A percentile compares a stretch with the other conserved stretches of the same genome.
phyloP scores from a whole-genome alignment of 2,113 vertebrate species.

The Plestiodon gilberti region DNA sequence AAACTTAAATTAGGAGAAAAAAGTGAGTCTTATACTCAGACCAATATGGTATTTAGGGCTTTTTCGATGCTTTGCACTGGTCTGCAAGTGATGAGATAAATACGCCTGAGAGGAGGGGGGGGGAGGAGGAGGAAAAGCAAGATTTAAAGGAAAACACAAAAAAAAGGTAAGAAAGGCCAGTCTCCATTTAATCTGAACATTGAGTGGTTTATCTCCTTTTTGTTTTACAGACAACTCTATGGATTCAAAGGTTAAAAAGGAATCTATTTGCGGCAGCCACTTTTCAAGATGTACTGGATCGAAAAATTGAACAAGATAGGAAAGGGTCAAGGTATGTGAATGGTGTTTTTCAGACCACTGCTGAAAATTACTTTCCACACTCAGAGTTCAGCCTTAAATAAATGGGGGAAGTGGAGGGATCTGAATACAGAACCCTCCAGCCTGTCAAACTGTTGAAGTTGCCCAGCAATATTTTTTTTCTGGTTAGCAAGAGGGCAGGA shows the following conservation, averaged over 20 bases:
- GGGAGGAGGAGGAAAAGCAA: not conserved
- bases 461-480: not conserved
- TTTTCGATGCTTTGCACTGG: not conserved
- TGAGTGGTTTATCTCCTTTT: conserved; percentile 5
- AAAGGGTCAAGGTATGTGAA: not conserved
- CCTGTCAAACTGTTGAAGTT: not conserved
- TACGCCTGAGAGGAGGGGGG: not conserved
- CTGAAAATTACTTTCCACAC: not conserved
- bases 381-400: not conserved
- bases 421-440: not conserved
- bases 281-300: conserved; percentile 5
- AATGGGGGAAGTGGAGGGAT: not conserved
- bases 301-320: not conserved
- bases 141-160: not conserved
- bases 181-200: conserved; percentile 6
- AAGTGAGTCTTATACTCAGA: too few relatives aligned
- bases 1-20: too few relatives aligned
- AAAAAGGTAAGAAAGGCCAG: not conserved
- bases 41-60: not conserved
- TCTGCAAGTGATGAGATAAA: not conserved
- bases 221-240: conserved; percentile 19
- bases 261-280: conserved; percentile 15
- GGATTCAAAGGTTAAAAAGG: conserved; percentile 13
- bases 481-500: not conserved
- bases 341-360: not conserved